phyloP scores from a whole-genome alignment of 1,140 invertebrate genomes.

The Chionoecetes opilio region DNA sequence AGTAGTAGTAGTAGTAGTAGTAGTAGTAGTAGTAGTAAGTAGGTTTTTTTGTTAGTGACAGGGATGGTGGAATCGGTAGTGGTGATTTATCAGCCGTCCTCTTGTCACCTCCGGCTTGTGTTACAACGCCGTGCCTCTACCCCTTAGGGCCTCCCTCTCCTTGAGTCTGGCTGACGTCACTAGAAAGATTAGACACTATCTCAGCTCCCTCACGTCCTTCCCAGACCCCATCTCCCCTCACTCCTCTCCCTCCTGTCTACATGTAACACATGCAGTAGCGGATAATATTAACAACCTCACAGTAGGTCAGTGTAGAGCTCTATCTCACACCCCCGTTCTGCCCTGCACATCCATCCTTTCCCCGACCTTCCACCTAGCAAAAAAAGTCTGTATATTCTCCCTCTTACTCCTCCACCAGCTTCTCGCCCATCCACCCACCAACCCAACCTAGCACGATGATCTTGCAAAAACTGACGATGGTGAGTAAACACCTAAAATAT shows the following conservation, averaged over 20 bases:
- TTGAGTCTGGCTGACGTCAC: background rate
- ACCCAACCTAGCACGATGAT: background rate
- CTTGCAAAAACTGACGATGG: background rate
- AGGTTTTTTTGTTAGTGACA: background rate
- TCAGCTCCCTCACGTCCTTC: background rate
- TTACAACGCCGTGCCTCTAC: background rate
- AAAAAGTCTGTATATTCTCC: background rate
- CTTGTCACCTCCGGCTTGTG: background rate
- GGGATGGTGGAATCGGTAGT: background rate
- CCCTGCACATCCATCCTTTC: too few relatives aligned
- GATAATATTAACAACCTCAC: conserved; percentile 19
- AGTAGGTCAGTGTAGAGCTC: background rate
- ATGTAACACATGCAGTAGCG: background rate
- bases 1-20: background rate
- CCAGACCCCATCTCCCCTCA: background rate
- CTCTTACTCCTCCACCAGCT: background rate
- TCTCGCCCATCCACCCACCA: background rate
- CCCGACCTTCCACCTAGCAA: background rate
- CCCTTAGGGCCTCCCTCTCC: background rate
- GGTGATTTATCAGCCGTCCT: background rate
- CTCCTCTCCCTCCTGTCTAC: background rate
- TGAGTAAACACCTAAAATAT: conserved; percentile 22
- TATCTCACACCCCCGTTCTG: background rate
- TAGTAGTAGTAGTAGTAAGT: background rate
- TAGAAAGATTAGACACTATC: background rate